Evolutionary conservation across 2,888 invertebrate genomes (phyloP), one percentile per base, ranked within the genome.

Genomic region (Pollenia amentaria): DNA sequence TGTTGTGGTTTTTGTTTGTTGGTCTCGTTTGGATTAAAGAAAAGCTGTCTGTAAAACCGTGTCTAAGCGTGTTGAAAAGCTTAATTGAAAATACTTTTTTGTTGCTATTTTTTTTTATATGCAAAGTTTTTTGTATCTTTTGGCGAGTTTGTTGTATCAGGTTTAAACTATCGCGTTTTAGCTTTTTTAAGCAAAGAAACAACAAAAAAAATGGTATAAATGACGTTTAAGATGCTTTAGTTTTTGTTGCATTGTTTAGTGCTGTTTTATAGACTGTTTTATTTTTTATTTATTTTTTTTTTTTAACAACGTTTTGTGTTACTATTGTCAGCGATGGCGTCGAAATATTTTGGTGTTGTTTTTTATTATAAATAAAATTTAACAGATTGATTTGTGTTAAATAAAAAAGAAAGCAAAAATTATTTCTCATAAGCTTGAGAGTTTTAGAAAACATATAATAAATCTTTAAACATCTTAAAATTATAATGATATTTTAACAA

Each of bases 51-150:
- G 42, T 29, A 70, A 83, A 83, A 79, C 83, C 75, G 75, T 79
- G 78, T 78, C 69, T 86, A 75, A 86, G 86, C 88, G 88, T 86
- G 87, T 87, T 86, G 88, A 84, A 87, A 87, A 87, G 87, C 87
- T 88, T 87, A 88, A 88, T 88, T 88, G 88, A 87, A 88, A 87
- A 86, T 86, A 53, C 62, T 55, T 60, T 80, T 80, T 64, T 69
- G 51, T 75, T 75, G 79, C 78, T 18, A n/a, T 69, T 51, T 38
- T 62, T 48, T 18, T 42, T 40, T 60, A 29, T 6, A 29, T 29
- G 6, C 0, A 29, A 18, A 14, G 14, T 38, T 60, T 76, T 62
- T 72, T 38, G 1, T 21, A 38, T 73, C n/a, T 18, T 82, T 78
- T 79, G 78, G 64, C 82, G 70, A 79, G 55, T 79, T 79, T 78